Evolutionary conservation across 53 echinoderm and acorn worm genomes (phyloP).

Genomic region (Henricia sp.): DNA sequence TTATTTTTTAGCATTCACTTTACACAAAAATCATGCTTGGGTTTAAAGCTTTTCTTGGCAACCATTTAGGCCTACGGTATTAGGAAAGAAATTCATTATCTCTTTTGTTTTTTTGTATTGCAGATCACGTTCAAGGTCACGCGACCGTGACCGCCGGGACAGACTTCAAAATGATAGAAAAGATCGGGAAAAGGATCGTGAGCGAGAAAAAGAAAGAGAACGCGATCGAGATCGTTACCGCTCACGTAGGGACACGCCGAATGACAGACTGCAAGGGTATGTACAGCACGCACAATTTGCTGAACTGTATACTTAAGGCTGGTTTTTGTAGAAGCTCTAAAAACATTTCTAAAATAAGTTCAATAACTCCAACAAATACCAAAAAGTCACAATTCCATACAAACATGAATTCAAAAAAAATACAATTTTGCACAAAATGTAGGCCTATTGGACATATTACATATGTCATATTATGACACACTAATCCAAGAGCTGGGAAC

Average conservation of each 20-base stretch:
- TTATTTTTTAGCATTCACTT: too few relatives aligned
- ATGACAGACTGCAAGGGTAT: slow-evolving; percentile 48
- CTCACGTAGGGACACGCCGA: slow-evolving; percentile 44
- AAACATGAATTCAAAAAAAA: too few relatives aligned
- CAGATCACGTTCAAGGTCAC: slow-evolving; percentile 59
- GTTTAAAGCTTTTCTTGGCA: too few relatives aligned
- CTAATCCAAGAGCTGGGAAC: too few relatives aligned
- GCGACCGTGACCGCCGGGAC: slow-evolving; percentile 70
- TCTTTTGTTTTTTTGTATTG: neutral
- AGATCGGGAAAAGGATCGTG: slow-evolving; percentile 65
- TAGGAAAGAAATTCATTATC: neutral
- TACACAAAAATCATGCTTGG: too few relatives aligned
- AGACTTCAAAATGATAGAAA: slow-evolving; percentile 49
- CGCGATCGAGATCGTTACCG: slow-evolving; percentile 63
- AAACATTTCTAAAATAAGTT: neutral
- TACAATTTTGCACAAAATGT: too few relatives aligned
- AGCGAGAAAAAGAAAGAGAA: slow-evolving; percentile 62
- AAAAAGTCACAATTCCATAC: too few relatives aligned
- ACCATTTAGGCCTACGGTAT: neutral
- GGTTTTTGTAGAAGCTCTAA: neutral
- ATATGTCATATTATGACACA: too few relatives aligned
- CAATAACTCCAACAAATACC: too few relatives aligned
- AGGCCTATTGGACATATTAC: too few relatives aligned
- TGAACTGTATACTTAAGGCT: neutral
- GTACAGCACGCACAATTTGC: neutral